Evolutionary conservation across 2,888 invertebrate genomes (phyloP).

Genomic region (Anoplius nigerrimus): DNA sequence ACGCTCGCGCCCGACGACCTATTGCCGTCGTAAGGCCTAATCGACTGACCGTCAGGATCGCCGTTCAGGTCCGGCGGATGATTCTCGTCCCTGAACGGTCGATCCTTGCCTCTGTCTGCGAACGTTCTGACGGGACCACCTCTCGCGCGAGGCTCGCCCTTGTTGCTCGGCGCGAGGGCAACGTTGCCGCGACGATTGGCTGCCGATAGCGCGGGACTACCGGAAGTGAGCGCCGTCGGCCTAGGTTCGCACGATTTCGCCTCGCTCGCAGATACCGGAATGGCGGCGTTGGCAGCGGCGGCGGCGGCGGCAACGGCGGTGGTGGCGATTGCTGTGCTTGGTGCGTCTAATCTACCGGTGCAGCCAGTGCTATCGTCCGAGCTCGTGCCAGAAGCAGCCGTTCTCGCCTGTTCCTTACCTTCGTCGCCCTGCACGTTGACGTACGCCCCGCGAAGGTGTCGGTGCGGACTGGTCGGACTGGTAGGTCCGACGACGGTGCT

Average conservation of each 20-base stretch:
- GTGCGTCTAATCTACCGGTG: constrained; percentile 64
- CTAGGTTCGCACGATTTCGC: background rate
- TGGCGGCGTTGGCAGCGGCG: no score
- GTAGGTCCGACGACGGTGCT: constrained; percentile 81
- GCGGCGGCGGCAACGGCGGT: no score
- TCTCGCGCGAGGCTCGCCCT: constrained; percentile 9
- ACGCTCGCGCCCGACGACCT: no score
- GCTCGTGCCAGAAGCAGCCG: constrained; percentile 54
- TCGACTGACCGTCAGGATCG: constrained; percentile 6
- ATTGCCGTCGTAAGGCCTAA: background rate
- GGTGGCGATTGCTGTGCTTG: constrained; percentile 29
- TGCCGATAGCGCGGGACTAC: constrained; percentile 50
- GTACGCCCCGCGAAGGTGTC: constrained; percentile 79
- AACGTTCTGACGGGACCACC: constrained; percentile 25
- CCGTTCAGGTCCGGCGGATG: constrained; percentile 41
- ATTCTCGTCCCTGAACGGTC: constrained; percentile 53
- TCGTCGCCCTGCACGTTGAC: constrained; percentile 84
- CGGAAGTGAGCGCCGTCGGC: constrained; percentile 19
- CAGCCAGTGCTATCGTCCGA: constrained; percentile 63
- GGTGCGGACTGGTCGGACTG: constrained; percentile 74
- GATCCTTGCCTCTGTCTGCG: constrained; percentile 29
- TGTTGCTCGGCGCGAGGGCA: constrained; percentile 38
- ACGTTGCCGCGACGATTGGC: constrained; percentile 25
- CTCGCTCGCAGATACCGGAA: background rate
- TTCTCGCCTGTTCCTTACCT: constrained; percentile 79